Evolutionary conservation across 2,797 vertebrate species (phyloP), one percentile per base, ranked within the genome.

Genomic region (Lagorchestes hirsutus): DNA sequence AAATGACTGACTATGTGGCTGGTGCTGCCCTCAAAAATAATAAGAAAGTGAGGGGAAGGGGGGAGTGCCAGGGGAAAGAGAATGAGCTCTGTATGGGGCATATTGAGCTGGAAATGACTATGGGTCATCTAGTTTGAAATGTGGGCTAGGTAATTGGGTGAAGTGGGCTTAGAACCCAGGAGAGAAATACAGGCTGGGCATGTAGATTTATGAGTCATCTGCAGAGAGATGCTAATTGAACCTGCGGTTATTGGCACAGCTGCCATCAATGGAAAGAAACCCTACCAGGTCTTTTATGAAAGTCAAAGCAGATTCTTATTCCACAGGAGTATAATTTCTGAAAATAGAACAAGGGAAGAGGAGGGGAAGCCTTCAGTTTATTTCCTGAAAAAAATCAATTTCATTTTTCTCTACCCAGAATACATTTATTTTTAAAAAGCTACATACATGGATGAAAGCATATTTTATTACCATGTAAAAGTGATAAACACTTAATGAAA

Each of bases 401-500:
- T 82, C 40, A 82, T 82, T 82, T 82, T 46, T 82, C 59, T 82
- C 74, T 82, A 40, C 40, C 92, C n/a, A 55, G 31, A 92, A 92
- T 95, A 90, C 40, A 82, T 82, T 54, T 59, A 67, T 87, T 90
- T 87, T 87, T 62, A 54, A 96, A 92, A 92, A 46, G 40, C 40
- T 82, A 40, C 74, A 46, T 31, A 92, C 0, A 16, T 24, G 93
- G 18, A 56, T 9, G 74, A 95, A 87, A 91, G 55, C 4, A 50
- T 54, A 90, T 82, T 52, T 16, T 14, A 82, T 90, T 95, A 82
- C 12, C 74, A 87, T 87, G 82, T 5, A 55, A 93, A 93, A 10
- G 50, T 67, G 31, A 95, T 12, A 95, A 57, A 93, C 13, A 92
- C 92, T 55, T 56, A 93, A n/a, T 57, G 57, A 92, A 92, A 1